These are phyloP conservation scores for Spea hammondii DNA, from an alignment of 2,797 vertebrate genomes.

Conservation along the genomic window DNA sequence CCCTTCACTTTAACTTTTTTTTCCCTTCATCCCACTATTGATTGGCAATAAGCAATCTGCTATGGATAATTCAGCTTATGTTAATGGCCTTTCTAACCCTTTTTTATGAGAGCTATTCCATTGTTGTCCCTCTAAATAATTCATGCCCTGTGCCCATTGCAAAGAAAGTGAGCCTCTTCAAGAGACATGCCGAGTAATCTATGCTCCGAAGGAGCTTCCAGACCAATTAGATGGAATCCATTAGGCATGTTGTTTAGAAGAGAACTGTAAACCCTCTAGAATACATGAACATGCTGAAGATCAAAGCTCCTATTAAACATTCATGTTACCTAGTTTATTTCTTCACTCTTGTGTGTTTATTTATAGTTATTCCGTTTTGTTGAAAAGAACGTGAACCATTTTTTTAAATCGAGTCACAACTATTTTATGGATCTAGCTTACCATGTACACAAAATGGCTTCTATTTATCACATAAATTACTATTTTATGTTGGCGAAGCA, in stretches of 20 bases:
- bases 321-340: conserved; percentile 33
- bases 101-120: conserved; percentile 43
- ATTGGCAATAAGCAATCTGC: conserved; percentile 43
- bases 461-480: not conserved
- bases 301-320: conserved; percentile 44
- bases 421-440: conserved; percentile 8
- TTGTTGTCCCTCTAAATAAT: conserved; percentile 44
- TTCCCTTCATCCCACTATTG: conserved; percentile 35
- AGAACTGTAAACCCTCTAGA: conserved; percentile 32
- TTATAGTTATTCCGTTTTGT: conserved; percentile 31
- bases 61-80: conserved; percentile 45
- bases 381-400: conserved; percentile 5
- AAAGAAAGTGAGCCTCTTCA: conserved; percentile 48
- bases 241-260: conserved; percentile 43
- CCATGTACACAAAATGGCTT: not conserved
- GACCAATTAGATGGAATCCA: conserved; percentile 48
- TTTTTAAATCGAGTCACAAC: conserved; percentile 7
- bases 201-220: conserved; percentile 44
- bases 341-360: conserved; percentile 17
- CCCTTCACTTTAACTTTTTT: conserved; percentile 27
- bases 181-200: conserved; percentile 39
- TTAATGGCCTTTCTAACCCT: conserved; percentile 40
- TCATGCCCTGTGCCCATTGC: conserved; percentile 42
- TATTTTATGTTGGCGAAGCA: not conserved
- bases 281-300: conserved; percentile 36